Evolutionary conservation across 2,113 vertebrate species (phyloP).

Genomic region (Mobula birostris): DNA sequence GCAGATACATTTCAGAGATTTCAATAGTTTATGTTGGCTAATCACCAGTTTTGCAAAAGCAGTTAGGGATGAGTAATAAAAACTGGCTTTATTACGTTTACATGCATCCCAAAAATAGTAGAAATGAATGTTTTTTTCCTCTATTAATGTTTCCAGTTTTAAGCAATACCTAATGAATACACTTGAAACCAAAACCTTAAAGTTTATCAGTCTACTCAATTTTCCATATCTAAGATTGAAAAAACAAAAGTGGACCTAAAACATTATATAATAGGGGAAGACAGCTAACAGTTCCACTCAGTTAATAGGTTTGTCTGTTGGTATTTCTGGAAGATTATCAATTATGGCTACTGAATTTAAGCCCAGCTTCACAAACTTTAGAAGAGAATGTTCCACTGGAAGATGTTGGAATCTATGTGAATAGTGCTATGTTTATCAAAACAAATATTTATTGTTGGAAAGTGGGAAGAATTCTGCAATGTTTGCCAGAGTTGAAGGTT

Average conservation of each 20-base stretch:
- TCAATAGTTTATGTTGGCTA: too few species aligned
- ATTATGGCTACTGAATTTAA: background rate
- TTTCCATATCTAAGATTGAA: background rate
- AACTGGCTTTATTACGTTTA: too few species aligned
- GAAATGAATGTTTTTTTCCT: background rate
- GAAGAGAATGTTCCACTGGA: background rate
- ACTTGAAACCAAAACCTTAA: background rate
- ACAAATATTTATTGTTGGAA: slow-evolving; percentile 18
- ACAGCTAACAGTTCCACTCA: background rate
- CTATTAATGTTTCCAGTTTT: background rate
- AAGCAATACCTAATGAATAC: background rate
- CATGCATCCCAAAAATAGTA: background rate
- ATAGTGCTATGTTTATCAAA: background rate
- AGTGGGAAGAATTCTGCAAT: background rate
- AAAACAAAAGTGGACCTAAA: background rate
- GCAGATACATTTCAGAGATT: too few species aligned
- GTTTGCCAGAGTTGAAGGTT: background rate
- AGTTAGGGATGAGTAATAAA: too few species aligned
- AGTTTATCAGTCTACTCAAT: background rate
- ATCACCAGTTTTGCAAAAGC: too few species aligned
- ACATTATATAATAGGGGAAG: background rate
- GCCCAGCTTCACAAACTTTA: background rate
- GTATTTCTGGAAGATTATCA: background rate
- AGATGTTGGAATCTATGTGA: background rate
- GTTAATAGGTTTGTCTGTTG: background rate